These are phyloP conservation scores for Syngnathus rostellatus DNA, from an alignment of 2,797 vertebrate species.

Conservation along the genomic window DNA sequence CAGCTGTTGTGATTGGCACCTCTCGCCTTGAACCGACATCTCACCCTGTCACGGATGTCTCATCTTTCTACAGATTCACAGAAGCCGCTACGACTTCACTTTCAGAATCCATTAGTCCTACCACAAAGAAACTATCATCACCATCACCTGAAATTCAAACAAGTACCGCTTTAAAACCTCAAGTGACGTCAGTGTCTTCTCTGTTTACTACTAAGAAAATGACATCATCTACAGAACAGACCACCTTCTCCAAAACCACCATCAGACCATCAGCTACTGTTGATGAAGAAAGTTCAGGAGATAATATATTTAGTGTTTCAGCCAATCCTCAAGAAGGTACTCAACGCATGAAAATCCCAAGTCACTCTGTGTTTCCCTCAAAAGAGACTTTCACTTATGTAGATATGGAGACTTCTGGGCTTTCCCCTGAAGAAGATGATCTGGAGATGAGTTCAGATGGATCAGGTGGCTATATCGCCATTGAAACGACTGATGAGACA, in stretches of 20 bases:
- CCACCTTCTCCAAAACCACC: slow-evolving; percentile 9
- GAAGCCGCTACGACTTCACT: slow-evolving; percentile 8
- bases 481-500: slow-evolving; percentile 52
- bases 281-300: slow-evolving; percentile 9
- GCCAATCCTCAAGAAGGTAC: slow-evolving; percentile 14
- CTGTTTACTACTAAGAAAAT: slow-evolving; percentile 17
- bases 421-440: slow-evolving; percentile 29
- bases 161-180: slow-evolving; percentile 6
- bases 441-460: slow-evolving; percentile 42
- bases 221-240: slow-evolving; percentile 6
- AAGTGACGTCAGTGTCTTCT: slow-evolving; percentile 9
- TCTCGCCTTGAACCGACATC: slow-evolving; percentile 1
- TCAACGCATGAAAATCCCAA: slow-evolving; percentile 16
- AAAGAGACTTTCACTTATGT: slow-evolving; percentile 24
- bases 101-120: neutral
- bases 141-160: slow-evolving; percentile 6
- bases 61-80: slow-evolving; percentile 1
- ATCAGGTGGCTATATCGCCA: slow-evolving; percentile 30
- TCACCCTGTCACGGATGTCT: neutral
- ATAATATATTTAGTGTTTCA: slow-evolving; percentile 9
- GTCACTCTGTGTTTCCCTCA: slow-evolving; percentile 13
- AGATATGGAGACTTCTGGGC: slow-evolving; percentile 45
- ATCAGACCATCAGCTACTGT: slow-evolving; percentile 5
- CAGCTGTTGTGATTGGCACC: slow-evolving; percentile 17
- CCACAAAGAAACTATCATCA: slow-evolving; percentile 8